Evolutionary conservation across 2,113 vertebrate genomes (phyloP), one percentile per base, ranked within the genome.

Genomic region (Oostethus manadensis): DNA sequence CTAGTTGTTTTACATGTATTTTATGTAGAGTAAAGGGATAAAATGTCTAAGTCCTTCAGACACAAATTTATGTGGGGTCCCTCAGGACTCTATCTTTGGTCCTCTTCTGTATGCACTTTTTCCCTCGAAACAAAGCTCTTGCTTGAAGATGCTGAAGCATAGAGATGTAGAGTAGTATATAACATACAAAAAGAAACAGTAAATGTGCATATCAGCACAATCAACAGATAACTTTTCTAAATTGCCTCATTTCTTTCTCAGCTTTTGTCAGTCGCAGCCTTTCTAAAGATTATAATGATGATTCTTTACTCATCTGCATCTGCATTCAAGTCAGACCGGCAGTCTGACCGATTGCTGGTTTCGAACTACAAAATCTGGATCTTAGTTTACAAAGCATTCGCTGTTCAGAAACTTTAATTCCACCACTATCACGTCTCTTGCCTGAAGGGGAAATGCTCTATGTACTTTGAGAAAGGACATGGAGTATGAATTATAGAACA

Each of bases 391-490:
- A 55, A 55, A 40, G 53, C 33, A 14, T n/a, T 40, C 18, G 8
- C n/a, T 40, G 33, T 40, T 55, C 53, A 9, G 53, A 14, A n/a
- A 40, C 53, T 40, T 55, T 55, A 55, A 35, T 55, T 55, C 53
- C 53, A 55, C 53, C 53, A 55, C 16, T 13, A 40, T 55, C 53
- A 55, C 53, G 53, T 55, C 53, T 14, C 17, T 55, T 55, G 53
- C 53, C 53, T 6, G 20, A 51, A 55, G 33, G 53, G 35, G 53
- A 18, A 55, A 55, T 40, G 18, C 35, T 55, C 35, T 15, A 55
- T 55, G 53, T 55, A 13, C 53, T 55, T 55, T 55, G 53, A 55
- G 33, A 40, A 55, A 55, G 53, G 18, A 54, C 29, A 38, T n/a
- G 7, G n/a, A 14, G 53, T 40, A 21, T 55, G 21, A 55, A 55